Base-by-base conservation (phyloP, 2,797 vertebrate species). In the Parauchenoglanis punctatus region DNA sequence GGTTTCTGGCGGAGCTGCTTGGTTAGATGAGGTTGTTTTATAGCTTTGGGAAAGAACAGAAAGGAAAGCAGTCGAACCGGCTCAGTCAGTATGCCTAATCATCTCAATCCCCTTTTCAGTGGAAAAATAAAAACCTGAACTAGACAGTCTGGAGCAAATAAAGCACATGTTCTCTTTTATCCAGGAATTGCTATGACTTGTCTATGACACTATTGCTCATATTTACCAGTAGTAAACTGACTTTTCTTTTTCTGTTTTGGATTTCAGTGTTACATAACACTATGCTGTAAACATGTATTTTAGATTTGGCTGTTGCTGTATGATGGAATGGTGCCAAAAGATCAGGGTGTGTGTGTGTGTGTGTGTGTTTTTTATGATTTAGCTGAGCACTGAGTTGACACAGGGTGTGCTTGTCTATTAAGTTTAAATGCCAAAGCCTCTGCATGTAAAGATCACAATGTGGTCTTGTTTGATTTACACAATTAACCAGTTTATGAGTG, bases 51-150 rank as follows among this genome's bases (percentile, higher is more conserved):
- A 87, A 77, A 75, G 65, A 84, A 52, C 63, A 87, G 75, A 73
- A 59, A 86, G 68, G 61, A 85, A 87, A 88, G 86, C 84, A 89
- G 87, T 84, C 67, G 65, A 86, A 83, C 87, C 81, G 81, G 87
- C 56, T 88, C 54, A 40, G 80, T 72, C 85, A 84, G 76, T 87
- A 87, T 75, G 65, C 81, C 75, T 84, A 89, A 89, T 88, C 61
- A 72, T 83, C 52, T 87, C 87, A n/a, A 65, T 59, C 59, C 76
- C 17, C 20, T 58, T 82, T 90, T 72, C 54, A 84, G 77, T 86
- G 81, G 68, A 86, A 84, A 67, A 85, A 56, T 85, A 88, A 82
- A 75, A 72, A 44, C 84, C 72, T 78, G 10, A 85, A 65, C 31
- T 72, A 52, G 4, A 78, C 44, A 49, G 31, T 49, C 70, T 76